Evolutionary conservation across 2,113 vertebrate genomes (phyloP).

Genomic region (Misgurnus mizolepis): DNA sequence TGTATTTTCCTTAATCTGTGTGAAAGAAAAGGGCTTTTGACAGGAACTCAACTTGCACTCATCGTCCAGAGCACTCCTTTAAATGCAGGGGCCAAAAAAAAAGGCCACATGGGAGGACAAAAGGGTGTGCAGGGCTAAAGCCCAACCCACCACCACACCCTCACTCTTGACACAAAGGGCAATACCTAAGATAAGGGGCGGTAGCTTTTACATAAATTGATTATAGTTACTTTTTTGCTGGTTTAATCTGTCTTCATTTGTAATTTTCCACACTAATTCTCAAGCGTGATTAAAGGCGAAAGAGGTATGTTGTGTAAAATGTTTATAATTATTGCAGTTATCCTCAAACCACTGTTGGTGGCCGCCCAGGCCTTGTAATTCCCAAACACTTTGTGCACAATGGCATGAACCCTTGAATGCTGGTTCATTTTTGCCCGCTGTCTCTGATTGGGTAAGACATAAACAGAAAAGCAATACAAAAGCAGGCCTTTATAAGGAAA

Average conservation of each 20-base stretch:
- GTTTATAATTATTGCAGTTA: constrained; percentile 1
- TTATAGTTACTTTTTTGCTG: not conserved
- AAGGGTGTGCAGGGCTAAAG: not conserved
- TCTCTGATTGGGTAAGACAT: constrained; percentile 7
- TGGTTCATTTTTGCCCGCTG: not conserved
- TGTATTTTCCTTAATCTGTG: no score
- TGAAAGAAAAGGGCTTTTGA: no score
- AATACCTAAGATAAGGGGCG: not conserved
- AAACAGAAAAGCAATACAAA: not conserved
- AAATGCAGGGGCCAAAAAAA: constrained; percentile 19
- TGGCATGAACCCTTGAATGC: not conserved
- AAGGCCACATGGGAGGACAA: not conserved
- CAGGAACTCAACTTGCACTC: not conserved
- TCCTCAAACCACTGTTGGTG: not conserved
- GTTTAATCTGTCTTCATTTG: not conserved
- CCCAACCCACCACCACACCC: not conserved
- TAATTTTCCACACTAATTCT: not conserved
- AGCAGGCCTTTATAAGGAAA: not conserved
- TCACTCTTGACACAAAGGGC: not conserved
- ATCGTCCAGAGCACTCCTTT: constrained; percentile 35
- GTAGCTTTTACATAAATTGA: not conserved
- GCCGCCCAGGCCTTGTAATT: constrained; percentile 11
- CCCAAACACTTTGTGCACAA: not conserved
- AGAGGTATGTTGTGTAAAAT: constrained; percentile 4
- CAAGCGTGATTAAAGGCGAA: not conserved